A percentile compares a stretch with the other conserved stretches of the same genome.
Evolutionary conservation across 2,797 vertebrate species (phyloP).

Genomic region (Hoplostethus mediterraneus): DNA sequence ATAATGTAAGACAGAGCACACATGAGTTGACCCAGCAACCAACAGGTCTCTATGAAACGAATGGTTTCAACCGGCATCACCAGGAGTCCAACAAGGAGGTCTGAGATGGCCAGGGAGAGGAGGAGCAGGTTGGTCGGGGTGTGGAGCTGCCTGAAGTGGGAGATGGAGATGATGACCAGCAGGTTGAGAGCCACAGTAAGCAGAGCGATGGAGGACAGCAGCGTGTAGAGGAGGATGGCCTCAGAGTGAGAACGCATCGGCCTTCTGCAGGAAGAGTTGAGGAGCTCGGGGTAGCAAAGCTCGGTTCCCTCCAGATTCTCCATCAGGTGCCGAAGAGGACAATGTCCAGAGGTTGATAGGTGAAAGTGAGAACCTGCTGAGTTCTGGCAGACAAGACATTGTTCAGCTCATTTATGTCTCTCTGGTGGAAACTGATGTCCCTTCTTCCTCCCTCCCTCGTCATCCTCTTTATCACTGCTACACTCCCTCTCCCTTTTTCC

Average conservation of each 20-base stretch:
- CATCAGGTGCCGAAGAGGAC: slow-evolving; percentile 20
- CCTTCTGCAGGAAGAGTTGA: slow-evolving; percentile 54
- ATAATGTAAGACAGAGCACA: slow-evolving; percentile 79
- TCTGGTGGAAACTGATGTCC: background rate
- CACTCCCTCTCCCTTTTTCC: no score
- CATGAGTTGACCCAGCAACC: slow-evolving; percentile 81
- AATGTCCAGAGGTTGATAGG: background rate
- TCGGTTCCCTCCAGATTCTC: background rate
- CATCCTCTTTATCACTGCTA: slow-evolving; percentile 3
- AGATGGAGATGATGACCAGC: slow-evolving; percentile 82
- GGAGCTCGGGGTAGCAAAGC: slow-evolving; percentile 63
- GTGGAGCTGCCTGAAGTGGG: slow-evolving; percentile 84
- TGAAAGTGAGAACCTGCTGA: slow-evolving; percentile 1
- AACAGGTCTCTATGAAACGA: slow-evolving; percentile 81
- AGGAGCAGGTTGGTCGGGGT: slow-evolving; percentile 84
- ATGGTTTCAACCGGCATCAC: slow-evolving; percentile 83
- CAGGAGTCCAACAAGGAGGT: slow-evolving; percentile 83
- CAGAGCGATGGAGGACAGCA: slow-evolving; percentile 52
- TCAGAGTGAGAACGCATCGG: slow-evolving; percentile 17
- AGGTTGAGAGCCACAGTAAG: slow-evolving; percentile 81
- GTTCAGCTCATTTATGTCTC: slow-evolving; percentile 23
- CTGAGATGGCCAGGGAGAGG: slow-evolving; percentile 81
- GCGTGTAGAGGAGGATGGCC: slow-evolving; percentile 44
- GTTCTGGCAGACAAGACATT: background rate
- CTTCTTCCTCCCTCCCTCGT: background rate